Evolutionary conservation across 2,113 vertebrate genomes (phyloP).

Genomic region (rat (Rattus norvegicus)): DNA sequence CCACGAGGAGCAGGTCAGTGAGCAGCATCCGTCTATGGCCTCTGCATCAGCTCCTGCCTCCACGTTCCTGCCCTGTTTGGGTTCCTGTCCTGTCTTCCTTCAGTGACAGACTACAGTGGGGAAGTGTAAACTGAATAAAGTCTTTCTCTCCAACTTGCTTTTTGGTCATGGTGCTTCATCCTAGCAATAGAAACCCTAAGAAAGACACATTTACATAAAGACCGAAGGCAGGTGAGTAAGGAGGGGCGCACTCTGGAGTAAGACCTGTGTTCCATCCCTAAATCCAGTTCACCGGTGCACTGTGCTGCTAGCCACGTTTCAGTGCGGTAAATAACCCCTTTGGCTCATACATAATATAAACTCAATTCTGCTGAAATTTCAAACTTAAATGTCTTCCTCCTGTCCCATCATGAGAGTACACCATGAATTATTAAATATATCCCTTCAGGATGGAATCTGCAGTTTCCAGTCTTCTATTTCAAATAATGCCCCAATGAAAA

Average conservation of each 20-base stretch:
- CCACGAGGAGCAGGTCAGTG: not conserved
- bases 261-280: not conserved
- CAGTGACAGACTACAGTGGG: not conserved
- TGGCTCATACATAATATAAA: constrained; percentile 3
- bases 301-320: not conserved
- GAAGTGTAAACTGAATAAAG: not conserved
- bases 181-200: not conserved
- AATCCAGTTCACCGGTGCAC: not conserved
- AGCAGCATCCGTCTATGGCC: not conserved
- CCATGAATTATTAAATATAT: not conserved
- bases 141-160: not conserved
- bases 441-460: not conserved
- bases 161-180: not conserved
- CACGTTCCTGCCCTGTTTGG: not conserved
- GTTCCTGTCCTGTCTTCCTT: not conserved
- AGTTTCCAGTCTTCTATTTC: not conserved
- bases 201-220: not conserved
- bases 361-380: not conserved
- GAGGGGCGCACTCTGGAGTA: not conserved
- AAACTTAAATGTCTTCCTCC: not conserved
- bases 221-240: not conserved
- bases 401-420: not conserved
- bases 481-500: not conserved
- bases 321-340: not conserved
- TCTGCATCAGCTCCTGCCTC: not conserved